Percentiles rank a stretch among this genome's conserved stretches.
Evolutionary conservation across 1,140 invertebrate species (phyloP).

Genomic region (Dufourea novaeangliae): DNA sequence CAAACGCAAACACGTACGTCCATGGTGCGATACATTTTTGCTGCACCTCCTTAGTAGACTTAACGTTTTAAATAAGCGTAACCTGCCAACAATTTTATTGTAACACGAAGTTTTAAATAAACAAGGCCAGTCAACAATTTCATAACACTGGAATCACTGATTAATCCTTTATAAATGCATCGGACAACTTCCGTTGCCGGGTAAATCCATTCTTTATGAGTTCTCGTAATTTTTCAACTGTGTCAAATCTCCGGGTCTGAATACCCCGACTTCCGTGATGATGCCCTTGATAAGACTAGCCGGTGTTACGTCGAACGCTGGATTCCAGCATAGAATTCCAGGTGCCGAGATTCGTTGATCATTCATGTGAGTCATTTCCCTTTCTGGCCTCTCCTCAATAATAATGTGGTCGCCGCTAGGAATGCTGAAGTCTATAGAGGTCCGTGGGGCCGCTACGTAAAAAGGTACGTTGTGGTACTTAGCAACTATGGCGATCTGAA

Average conservation of each 20-base stretch:
- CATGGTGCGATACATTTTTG: background rate
- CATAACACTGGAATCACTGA: constrained; percentile 10
- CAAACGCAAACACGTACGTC: constrained; percentile 26
- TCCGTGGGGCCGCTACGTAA: constrained; percentile 96
- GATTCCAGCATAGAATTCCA: constrained; percentile 98
- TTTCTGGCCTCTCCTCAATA: constrained; percentile 95
- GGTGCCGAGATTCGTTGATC: constrained; percentile 92
- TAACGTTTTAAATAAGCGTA: constrained; percentile 43
- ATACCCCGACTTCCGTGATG: constrained; percentile 96
- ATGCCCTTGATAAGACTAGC: constrained; percentile 95
- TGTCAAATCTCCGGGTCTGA: constrained; percentile 81
- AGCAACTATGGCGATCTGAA: constrained; percentile 93
- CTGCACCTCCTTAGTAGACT: background rate
- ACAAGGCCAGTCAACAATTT: constrained; percentile 30
- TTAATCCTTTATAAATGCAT: constrained; percentile 25
- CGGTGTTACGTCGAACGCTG: constrained; percentile 99
- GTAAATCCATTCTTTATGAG: background rate
- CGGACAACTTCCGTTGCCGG: background rate
- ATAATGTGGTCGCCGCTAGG: constrained; percentile 92
- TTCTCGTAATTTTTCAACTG: constrained; percentile 30
- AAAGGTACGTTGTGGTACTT: constrained; percentile 96
- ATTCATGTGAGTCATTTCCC: constrained; percentile 94
- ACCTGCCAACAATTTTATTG: constrained; percentile 41
- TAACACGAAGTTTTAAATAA: constrained; percentile 39
- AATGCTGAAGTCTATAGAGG: constrained; percentile 94